Conservation (phyloP, 2,113 vertebrate genomes). For the Strix uralensis region DNA sequence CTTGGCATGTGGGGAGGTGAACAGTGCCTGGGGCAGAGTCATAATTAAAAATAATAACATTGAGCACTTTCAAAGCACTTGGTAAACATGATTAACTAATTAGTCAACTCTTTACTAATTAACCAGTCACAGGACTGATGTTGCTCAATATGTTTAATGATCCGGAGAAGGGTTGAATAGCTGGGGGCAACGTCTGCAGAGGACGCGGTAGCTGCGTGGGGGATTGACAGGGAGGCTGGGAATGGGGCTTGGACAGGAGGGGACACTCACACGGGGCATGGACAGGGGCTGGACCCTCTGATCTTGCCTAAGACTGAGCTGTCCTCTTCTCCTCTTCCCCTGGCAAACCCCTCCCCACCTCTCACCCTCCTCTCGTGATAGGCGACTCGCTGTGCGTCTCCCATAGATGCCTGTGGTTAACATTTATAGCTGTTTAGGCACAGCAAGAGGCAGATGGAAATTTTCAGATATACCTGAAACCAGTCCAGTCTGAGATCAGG, state of each 20-base stretch:
- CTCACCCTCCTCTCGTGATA: fast-evolving
- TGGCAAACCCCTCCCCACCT: too few species aligned
- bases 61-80: conserved; percentile 38
- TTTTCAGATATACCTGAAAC: not conserved
- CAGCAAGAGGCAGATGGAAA: not conserved
- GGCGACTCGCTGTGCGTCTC: fast-evolving
- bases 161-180: conserved; percentile 47
- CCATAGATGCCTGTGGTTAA: fast-evolving
- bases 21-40: not conserved
- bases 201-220: not conserved
- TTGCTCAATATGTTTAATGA: conserved; percentile 60
- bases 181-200: not conserved
- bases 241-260: not conserved
- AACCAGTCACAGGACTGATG: conserved; percentile 56
- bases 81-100: conserved; percentile 64
- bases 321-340: not conserved
- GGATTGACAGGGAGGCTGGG: not conserved
- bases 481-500: not conserved
- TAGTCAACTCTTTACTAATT: conserved; percentile 64
- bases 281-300: not conserved
- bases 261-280: not conserved
- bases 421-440: not conserved
- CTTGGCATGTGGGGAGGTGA: not conserved
- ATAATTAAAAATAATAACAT: conserved; percentile 48
- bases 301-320: not conserved